Evolutionary conservation across 1,140 invertebrate genomes (phyloP).

Genomic region (Dysdera silvatica): DNA sequence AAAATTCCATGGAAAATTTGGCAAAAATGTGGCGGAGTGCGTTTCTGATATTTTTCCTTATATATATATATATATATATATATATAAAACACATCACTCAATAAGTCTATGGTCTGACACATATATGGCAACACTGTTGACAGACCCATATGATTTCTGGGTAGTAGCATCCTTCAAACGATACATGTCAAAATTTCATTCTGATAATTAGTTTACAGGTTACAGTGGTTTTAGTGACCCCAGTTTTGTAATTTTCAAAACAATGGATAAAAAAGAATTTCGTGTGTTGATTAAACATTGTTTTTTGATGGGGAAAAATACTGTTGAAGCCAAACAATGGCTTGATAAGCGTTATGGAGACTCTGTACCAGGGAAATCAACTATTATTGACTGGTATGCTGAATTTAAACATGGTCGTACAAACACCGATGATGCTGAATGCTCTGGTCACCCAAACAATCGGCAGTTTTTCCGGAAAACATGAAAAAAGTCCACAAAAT

Average conservation of each 20-base stretch:
- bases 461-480: conserved; percentile 5
- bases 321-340: not conserved
- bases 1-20: too few species aligned
- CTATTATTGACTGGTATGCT: conserved; percentile 5
- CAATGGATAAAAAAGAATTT: conserved; percentile 1
- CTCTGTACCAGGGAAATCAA: not conserved
- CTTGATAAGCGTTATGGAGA: conserved; percentile 1
- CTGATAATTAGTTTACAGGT: conserved; percentile 1
- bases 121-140: not conserved
- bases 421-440: conserved; percentile 7
- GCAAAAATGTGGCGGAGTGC: too few species aligned
- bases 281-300: not conserved
- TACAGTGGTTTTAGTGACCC: not conserved
- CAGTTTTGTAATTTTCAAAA: conserved; percentile 1
- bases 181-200: conserved; percentile 3
- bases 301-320: not conserved
- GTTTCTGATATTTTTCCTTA: too few species aligned
- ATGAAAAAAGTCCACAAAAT: conserved; percentile 4
- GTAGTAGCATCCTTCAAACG: not conserved
- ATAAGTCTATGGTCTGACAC: too few species aligned
- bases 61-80: too few species aligned
- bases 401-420: conserved; percentile 2
- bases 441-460: conserved; percentile 2
- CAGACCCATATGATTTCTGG: not conserved
- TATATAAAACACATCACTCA: too few species aligned